A percentile compares a stretch with the other conserved stretches of the same genome.
Conservation (phyloP, 2,797 vertebrate genomes). For the Crenichthys baileyi region DNA sequence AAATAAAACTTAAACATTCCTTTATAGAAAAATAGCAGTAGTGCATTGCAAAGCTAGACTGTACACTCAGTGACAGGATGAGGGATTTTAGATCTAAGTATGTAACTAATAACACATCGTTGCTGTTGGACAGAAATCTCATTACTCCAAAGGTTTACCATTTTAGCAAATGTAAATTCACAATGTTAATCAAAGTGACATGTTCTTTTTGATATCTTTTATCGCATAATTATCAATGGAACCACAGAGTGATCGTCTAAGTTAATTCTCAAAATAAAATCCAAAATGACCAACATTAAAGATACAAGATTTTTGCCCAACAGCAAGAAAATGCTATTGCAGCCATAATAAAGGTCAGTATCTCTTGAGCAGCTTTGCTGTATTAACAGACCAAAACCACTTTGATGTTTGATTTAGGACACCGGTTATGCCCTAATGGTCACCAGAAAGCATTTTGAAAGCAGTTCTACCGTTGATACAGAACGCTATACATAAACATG, state of each 20-base stretch:
- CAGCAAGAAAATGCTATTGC: constrained; percentile 14
- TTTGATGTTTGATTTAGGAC: constrained; percentile 9
- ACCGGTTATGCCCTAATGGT: background rate
- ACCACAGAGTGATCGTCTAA: constrained; percentile 1
- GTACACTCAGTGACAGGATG: constrained; percentile 46
- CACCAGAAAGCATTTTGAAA: constrained; percentile 13
- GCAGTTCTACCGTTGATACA: background rate
- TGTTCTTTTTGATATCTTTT: background rate
- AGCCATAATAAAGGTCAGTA: constrained; percentile 30
- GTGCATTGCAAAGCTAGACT: constrained; percentile 58
- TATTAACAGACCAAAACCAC: constrained; percentile 20
- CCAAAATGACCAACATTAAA: background rate
- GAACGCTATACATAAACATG: background rate
- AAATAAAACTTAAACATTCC: constrained; percentile 60
- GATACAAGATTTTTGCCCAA: background rate
- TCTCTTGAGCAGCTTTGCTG: constrained; percentile 24
- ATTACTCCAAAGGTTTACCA: background rate
- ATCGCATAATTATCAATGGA: background rate
- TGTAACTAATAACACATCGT: constrained; percentile 9
- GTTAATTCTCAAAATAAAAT: background rate
- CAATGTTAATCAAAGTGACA: background rate
- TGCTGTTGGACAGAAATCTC: constrained; percentile 1
- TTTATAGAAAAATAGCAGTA: constrained; percentile 40
- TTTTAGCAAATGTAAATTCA: background rate
- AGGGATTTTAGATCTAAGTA: constrained; percentile 15